phyloP scores from a whole-genome alignment of 2,888 invertebrate genomes.

The Synanthedon myopaeformis region DNA sequence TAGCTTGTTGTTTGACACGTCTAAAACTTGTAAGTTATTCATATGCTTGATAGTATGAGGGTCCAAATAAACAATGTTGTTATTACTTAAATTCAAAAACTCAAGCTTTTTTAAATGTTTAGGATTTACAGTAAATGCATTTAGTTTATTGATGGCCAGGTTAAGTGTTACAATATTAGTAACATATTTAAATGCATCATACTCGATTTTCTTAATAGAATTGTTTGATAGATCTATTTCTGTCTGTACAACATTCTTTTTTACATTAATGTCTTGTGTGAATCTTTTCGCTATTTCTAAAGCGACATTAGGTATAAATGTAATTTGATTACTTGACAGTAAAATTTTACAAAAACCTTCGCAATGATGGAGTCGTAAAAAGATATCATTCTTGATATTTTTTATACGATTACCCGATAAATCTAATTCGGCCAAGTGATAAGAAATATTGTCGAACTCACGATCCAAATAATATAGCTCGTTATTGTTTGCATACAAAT shows the following conservation, averaged over 20 bases:
- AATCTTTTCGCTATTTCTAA: constrained; percentile 22
- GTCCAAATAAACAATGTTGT: constrained; percentile 31
- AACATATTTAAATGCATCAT: constrained; percentile 43
- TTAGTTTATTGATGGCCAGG: constrained; percentile 41
- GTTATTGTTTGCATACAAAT: constrained; percentile 43
- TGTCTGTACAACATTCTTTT: constrained; percentile 26
- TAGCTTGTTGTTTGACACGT: constrained; percentile 43
- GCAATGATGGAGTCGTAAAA: constrained; percentile 44
- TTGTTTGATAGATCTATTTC: constrained; percentile 52
- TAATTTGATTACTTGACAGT: constrained; percentile 40
- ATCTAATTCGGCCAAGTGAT: constrained; percentile 52
- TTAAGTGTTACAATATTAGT: constrained; percentile 33
- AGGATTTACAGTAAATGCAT: constrained; percentile 33
- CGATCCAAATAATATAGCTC: constrained; percentile 37
- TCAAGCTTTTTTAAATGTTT: constrained; percentile 31
- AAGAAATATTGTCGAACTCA: constrained; percentile 39
- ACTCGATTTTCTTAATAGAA: constrained; percentile 35
- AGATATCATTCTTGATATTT: constrained; percentile 30
- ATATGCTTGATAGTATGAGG: constrained; percentile 39
- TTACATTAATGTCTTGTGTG: constrained; percentile 16
- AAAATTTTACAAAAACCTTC: constrained; percentile 39
- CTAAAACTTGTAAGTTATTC: constrained; percentile 44
- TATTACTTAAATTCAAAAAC: constrained; percentile 45
- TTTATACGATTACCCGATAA: constrained; percentile 43
- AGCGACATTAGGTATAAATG: constrained; percentile 35